Percentiles rank a stretch among this genome's conserved stretches.
Evolutionary conservation across 1,140 invertebrate species (phyloP).

Genomic region (Pentalonia nigronervosa): DNA sequence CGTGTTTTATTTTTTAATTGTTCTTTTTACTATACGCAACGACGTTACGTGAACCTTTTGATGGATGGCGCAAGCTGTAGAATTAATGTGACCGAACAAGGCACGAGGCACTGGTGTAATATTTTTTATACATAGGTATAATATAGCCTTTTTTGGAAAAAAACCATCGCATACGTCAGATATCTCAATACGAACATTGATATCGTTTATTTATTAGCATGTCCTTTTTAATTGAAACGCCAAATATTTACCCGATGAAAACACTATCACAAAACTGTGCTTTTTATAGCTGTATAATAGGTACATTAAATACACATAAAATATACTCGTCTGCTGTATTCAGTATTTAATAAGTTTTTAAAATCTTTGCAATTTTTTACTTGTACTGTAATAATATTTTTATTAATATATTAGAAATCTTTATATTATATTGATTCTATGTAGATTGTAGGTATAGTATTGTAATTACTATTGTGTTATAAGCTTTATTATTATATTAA

Average conservation of each 20-base stretch:
- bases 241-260: not conserved
- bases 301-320: too few species aligned
- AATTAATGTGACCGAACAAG: too few species aligned
- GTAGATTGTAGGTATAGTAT: too few species aligned
- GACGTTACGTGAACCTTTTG: not conserved
- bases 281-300: not conserved
- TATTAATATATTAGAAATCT: too few species aligned
- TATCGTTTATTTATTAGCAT: not conserved
- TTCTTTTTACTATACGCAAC: not conserved
- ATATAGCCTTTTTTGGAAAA: not conserved
- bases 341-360: too few species aligned
- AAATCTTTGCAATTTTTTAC: too few species aligned
- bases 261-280: not conserved
- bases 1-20: not conserved
- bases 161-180: not conserved
- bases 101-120: not conserved
- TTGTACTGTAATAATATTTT: too few species aligned
- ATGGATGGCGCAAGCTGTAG: not conserved
- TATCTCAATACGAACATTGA: not conserved
- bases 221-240: not conserved
- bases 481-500: not conserved
- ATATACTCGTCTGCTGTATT: too few species aligned
- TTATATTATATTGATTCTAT: too few species aligned
- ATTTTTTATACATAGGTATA: not conserved
- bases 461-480: too few species aligned